These are phyloP conservation scores for Drosophila testacea DNA, from an alignment of 2,888 invertebrate genomes.

Conservation along the genomic window DNA sequence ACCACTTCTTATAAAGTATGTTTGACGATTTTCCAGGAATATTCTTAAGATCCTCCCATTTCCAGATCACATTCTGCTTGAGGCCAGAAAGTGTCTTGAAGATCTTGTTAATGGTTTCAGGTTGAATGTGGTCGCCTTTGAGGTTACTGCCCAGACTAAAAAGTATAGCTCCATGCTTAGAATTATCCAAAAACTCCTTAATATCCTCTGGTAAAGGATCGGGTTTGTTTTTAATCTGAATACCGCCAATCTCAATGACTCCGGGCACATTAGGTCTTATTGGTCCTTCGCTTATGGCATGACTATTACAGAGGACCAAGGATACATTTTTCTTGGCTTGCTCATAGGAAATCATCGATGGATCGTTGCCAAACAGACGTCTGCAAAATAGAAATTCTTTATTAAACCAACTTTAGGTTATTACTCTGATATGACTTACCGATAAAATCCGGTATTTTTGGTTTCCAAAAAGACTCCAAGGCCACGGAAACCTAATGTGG, in stretches of 20 bases:
- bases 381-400: constrained; percentile 18
- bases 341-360: constrained; percentile 65
- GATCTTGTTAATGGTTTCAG: constrained; percentile 86
- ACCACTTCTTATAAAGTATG: constrained; percentile 87
- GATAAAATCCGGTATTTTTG: constrained; percentile 55
- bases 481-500: constrained; percentile 28
- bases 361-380: constrained; percentile 46
- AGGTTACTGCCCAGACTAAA: constrained; percentile 85
- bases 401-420: background rate
- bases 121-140: constrained; percentile 84
- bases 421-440: constrained; percentile 52
- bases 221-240: constrained; percentile 82
- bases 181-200: constrained; percentile 80
- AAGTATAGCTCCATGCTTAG: constrained; percentile 85
- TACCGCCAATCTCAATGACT: constrained; percentile 83
- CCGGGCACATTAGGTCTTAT: constrained; percentile 82
- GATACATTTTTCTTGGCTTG: constrained; percentile 81
- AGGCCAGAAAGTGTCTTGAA: constrained; percentile 87
- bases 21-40: constrained; percentile 85
- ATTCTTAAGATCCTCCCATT: constrained; percentile 88
- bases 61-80: constrained; percentile 89
- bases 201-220: constrained; percentile 83
- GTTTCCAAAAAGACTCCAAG: constrained; percentile 30
- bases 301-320: constrained; percentile 78
- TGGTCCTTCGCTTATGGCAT: constrained; percentile 80